Percentiles rank a stretch among this genome's conserved stretches.
Evolutionary conservation across 2,113 vertebrate genomes (phyloP).

Genomic region (Coryphaenoides rupestris): DNA sequence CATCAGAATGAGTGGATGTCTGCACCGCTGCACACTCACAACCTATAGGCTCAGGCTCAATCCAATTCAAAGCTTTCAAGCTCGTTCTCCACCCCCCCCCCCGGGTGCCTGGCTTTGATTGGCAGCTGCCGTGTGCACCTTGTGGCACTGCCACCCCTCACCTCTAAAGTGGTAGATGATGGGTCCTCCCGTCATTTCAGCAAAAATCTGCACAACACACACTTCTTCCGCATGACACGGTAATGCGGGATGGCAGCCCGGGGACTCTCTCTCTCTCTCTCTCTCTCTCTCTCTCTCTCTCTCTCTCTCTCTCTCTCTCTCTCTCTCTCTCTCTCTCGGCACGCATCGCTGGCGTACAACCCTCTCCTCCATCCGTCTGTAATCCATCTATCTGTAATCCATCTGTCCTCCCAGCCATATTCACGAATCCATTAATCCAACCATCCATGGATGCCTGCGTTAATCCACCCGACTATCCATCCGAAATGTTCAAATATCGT

Average conservation of each 20-base stretch:
- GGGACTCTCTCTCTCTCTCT: background rate
- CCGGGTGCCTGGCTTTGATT: slow-evolving; percentile 30
- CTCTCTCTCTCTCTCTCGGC: background rate
- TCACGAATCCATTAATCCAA: background rate
- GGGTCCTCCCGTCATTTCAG: background rate
- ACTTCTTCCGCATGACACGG: slow-evolving; percentile 32
- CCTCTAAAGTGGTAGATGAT: slow-evolving; percentile 32
- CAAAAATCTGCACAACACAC: slow-evolving; percentile 18
- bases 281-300: slow-evolving; percentile 10
- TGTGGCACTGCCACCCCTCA: slow-evolving; percentile 35
- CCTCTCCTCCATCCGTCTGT: slow-evolving; percentile 5
- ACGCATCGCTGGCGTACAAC: slow-evolving; percentile 26
- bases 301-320: background rate
- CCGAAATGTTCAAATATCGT: too few relatives aligned
- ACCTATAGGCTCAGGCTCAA: slow-evolving; percentile 3
- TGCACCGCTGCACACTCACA: slow-evolving; percentile 35
- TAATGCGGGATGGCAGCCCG: slow-evolving; percentile 51
- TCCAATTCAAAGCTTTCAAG: slow-evolving; percentile 19
- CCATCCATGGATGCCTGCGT: background rate
- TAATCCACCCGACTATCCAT: background rate
- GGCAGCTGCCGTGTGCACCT: slow-evolving; percentile 45
- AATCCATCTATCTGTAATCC: slow-evolving; percentile 1
- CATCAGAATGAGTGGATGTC: slow-evolving; percentile 47
- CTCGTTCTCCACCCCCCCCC: background rate
- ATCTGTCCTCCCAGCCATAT: background rate